Base-by-base conservation (phyloP, 2,888 invertebrate species). In the Drosophila bunnanda region DNA sequence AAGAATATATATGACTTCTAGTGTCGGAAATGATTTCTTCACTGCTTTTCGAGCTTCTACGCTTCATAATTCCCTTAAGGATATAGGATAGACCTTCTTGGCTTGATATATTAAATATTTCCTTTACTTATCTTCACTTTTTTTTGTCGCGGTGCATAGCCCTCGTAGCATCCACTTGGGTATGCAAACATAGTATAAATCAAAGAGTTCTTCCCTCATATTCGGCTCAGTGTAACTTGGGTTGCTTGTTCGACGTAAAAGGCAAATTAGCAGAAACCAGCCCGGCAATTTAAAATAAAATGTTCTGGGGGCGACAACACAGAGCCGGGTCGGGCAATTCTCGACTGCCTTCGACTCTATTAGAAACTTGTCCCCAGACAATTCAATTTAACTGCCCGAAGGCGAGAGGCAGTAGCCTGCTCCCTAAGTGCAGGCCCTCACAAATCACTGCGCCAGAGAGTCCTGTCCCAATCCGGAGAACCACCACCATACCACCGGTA, bases 211-310 rank as follows among this genome's bases (percentile, higher is more conserved):
- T 17, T 15, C 34, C 20, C 13, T n/a, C 34, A 25, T 22, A 48
- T 56, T 69, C n/a, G 13, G 43, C 22, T 34, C 56, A 67, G 67
- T 53, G 60, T 59, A 75, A 46, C 55, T 41, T 38, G 44, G 62
- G 65, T 78, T 62, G 82, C 28, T 74, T 56, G 80, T 25, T 72
- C 72, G 71, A 74, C 78, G 84, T 75, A 73, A 78, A 75, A 74
- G 77, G 81, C 86, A 87, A 90, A 90, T 90, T 90, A 89, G 88
- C 82, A 77, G 75, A 80, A 85, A 82, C 79, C 82, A 79, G 84
- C 76, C 83, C 78, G 75, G 78, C 80, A 80, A 88, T 88, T 82
- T 82, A 77, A 82, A 80, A 79, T 60, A 78, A 82, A 80, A 81
- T 82, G 77, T 69, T 68, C 57, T 41, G 75, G 75, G 79, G 65